Evolutionary conservation across 1,140 invertebrate species (phyloP).

Genomic region (Diabrotica virgifera): DNA sequence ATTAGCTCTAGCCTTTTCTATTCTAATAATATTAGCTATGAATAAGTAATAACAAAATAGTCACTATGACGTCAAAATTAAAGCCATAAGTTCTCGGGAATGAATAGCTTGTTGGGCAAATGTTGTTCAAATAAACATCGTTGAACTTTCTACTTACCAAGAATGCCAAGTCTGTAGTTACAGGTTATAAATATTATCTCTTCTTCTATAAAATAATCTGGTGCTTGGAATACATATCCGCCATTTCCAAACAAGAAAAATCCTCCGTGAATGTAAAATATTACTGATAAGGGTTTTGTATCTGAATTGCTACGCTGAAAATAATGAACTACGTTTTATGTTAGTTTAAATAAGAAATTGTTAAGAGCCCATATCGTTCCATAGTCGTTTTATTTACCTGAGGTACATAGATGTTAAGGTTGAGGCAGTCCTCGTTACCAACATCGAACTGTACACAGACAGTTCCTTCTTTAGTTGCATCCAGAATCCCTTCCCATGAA

Average conservation of each 20-base stretch:
- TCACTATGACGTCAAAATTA: too few species aligned
- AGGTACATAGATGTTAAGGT: constrained; percentile 50
- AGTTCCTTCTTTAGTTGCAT: not conserved
- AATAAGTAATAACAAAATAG: too few species aligned
- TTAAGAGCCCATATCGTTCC: constrained; percentile 20
- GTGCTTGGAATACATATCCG: constrained; percentile 47
- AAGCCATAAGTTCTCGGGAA: too few species aligned
- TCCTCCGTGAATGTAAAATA: constrained; percentile 59
- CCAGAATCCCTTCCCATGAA: not conserved
- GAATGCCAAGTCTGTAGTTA: constrained; percentile 60
- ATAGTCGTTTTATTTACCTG: constrained; percentile 30
- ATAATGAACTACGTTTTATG: too few species aligned
- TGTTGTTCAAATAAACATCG: not conserved
- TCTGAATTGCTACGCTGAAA: too few species aligned
- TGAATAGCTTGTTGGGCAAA: too few species aligned
- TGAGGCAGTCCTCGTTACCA: constrained; percentile 56
- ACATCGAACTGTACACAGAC: constrained; percentile 6
- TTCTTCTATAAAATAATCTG: constrained; percentile 56
- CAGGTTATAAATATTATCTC: constrained; percentile 60
- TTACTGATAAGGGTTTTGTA: constrained; percentile 49
- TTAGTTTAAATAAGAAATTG: too few species aligned
- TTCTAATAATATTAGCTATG: too few species aligned
- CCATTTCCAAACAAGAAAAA: constrained; percentile 55
- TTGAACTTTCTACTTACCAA: constrained; percentile 47
- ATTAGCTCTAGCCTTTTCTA: too few species aligned